Conservation (phyloP, 2,888 invertebrate genomes). For the Archaeoteleia sp. region DNA sequence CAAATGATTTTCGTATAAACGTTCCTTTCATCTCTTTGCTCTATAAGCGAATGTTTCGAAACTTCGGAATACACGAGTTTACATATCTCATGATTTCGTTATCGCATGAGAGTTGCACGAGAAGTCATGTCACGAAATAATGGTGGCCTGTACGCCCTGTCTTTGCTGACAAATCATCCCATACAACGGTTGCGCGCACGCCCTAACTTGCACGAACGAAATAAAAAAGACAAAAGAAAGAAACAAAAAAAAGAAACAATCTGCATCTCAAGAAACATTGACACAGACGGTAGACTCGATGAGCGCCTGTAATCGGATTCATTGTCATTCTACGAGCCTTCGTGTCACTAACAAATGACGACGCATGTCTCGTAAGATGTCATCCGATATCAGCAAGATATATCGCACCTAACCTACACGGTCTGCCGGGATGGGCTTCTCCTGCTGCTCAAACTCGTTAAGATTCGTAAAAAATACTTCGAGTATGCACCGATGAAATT, state of each 20-base stretch:
- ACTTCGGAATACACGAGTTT: constrained; percentile 6
- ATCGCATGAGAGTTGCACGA: constrained; percentile 19
- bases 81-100: constrained; percentile 17
- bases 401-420: constrained; percentile 20
- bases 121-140: constrained; percentile 11
- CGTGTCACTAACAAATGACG: constrained; percentile 48
- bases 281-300: constrained; percentile 36
- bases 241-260: constrained; percentile 13
- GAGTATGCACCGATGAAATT: constrained; percentile 28
- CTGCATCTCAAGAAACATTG: constrained; percentile 39
- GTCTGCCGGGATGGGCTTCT: constrained; percentile 4
- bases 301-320: constrained; percentile 49
- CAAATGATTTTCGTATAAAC: too few species aligned
- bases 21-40: background rate
- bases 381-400: constrained; percentile 40
- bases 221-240: background rate
- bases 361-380: constrained; percentile 45
- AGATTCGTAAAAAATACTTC: constrained; percentile 27
- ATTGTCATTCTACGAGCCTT: constrained; percentile 42
- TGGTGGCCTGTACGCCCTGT: constrained; percentile 11
- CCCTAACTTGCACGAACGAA: constrained; percentile 4
- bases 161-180: constrained; percentile 36
- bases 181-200: constrained; percentile 15
- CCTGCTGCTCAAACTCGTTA: constrained; percentile 32
- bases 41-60: background rate